A percentile compares a stretch with the other conserved stretches of the same genome.
Evolutionary conservation across 1,140 invertebrate genomes (phyloP).

Genomic region (Aphaenogaster ashmeadi): DNA sequence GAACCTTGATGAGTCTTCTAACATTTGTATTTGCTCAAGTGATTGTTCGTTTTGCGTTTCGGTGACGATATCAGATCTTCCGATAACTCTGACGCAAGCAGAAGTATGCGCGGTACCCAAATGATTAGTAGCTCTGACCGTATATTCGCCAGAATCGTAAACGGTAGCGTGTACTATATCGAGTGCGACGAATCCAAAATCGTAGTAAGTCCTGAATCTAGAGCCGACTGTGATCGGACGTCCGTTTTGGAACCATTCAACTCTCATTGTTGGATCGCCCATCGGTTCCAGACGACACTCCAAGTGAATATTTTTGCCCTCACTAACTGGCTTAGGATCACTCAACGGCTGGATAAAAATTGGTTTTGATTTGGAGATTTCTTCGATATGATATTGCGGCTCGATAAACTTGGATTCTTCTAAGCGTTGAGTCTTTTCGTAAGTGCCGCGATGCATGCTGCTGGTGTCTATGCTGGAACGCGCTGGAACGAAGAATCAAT

Average conservation of each 20-base stretch:
- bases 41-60: constrained; percentile 98
- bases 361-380: constrained; percentile 97
- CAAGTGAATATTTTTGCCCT: constrained; percentile 96
- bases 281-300: constrained; percentile 97
- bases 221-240: constrained; percentile 95
- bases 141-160: constrained; percentile 97
- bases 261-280: constrained; percentile 97
- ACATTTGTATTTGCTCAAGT: constrained; percentile 96
- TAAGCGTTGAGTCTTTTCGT: constrained; percentile 95
- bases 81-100: constrained; percentile 95
- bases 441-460: constrained; percentile 94
- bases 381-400: constrained; percentile 96
- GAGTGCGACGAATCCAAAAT: constrained; percentile 97
- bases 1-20: constrained; percentile 93
- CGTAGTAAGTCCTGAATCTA: constrained; percentile 97
- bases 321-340: constrained; percentile 93
- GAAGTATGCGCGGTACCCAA: constrained; percentile 97
- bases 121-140: constrained; percentile 96
- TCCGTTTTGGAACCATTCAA: constrained; percentile 98
- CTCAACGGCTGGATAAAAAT: constrained; percentile 95
- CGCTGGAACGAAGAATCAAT: constrained; percentile 88
- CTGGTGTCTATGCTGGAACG: constrained; percentile 95
- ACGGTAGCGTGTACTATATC: constrained; percentile 96
- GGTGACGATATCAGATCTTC: constrained; percentile 94
- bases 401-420: constrained; percentile 95